Base-by-base conservation (phyloP, 2,113 vertebrate species). In the Chamaetylas fuelleborni region DNA sequence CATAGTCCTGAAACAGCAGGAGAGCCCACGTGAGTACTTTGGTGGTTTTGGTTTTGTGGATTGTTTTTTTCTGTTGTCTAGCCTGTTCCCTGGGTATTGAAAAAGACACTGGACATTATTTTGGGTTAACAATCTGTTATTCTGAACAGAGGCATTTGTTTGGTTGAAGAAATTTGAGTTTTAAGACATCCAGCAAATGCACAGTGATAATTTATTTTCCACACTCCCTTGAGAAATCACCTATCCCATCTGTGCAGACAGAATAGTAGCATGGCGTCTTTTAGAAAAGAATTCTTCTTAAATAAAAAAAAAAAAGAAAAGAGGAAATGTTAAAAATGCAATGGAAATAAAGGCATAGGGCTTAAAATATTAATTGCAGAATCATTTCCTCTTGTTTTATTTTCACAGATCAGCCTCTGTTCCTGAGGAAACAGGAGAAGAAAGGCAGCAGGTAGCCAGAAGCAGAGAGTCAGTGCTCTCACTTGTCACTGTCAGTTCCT, bases 361-460 rank as follows among this genome's bases (percentile, higher is more conserved):
- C 15, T 92, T 97, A 76, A 96, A 96, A 95, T 89, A 91, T 93
- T 93, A 85, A 89, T 87, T 89, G 42, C 54, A 86, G 42, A 81
- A 81, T 88, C 1, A 90, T 79, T 93, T 85, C 18, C 26, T 58
- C 36, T 79, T 86, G 69, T 24, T 90, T 90, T 93, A 53, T 86
- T 81, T 92, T 80, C 51, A 28, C 24, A 92, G 65, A 76, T 80
- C 65, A 73, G 36, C 40, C 23, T 86, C 25, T 51, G 8, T 51
- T 96, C 78, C 88, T 80, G 83, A 93, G 74, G 66, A 94, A 94
- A 77, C 18, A 64, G 42, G 28, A 90, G 78, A 84, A 95, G 87
- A 91, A 88, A 97, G 90, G 73, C 90, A 96, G 91, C 79, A 94
- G 90, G 88, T 86, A 93, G 90, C 64, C 71, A 93, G 93, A 62